Evolutionary conservation across 2,113 vertebrate genomes (phyloP).

Genomic region (Malurus cyaneus): DNA sequence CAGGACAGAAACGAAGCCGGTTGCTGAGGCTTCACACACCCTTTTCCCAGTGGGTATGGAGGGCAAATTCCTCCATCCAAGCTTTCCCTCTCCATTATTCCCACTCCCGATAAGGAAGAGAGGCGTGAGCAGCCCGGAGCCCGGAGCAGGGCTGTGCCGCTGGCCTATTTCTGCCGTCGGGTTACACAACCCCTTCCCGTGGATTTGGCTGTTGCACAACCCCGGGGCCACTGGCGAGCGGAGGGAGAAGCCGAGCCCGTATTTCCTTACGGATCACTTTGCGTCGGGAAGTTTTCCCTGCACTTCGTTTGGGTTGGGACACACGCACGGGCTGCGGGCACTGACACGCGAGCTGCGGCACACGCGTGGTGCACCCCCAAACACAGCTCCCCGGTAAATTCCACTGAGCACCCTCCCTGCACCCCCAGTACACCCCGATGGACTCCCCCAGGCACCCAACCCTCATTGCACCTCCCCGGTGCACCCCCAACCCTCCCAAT

Average conservation of each 20-base stretch:
- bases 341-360: neutral
- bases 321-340: no score
- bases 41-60: fast-evolving
- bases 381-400: neutral
- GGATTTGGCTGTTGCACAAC: slow-evolving; percentile 29
- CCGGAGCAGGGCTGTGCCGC: neutral
- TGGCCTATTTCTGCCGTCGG: neutral
- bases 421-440: no score
- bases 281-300: neutral
- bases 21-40: neutral
- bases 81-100: neutral
- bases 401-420: neutral
- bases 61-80: neutral
- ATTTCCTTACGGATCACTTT: neutral
- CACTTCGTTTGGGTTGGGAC: neutral
- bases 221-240: neutral
- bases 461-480: neutral
- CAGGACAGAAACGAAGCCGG: neutral
- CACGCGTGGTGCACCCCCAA: neutral
- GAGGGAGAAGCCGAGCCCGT: neutral
- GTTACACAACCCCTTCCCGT: neutral
- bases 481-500: neutral
- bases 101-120: neutral
- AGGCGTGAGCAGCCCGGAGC: neutral
- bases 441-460: neutral